Evolutionary conservation across 2,797 vertebrate species (phyloP), one percentile per base, ranked within the genome.

Genomic region (Pampus argenteus): DNA sequence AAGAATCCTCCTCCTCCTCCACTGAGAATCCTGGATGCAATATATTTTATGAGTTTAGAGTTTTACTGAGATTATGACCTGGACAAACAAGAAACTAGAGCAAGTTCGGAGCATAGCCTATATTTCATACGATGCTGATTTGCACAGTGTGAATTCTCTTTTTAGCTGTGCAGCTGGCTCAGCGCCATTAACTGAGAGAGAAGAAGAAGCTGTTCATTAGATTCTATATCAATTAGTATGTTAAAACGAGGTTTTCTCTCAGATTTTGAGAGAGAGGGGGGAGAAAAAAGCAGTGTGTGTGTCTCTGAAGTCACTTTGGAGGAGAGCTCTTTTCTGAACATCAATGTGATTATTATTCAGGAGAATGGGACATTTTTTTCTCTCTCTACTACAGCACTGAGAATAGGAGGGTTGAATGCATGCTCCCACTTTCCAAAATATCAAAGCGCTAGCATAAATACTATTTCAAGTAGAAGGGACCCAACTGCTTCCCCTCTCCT

Each of bases 381-480:
- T 3, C 82, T 74, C 68, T 77, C 51, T 54, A 31, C 83, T 75
- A 57, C 78, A 66, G 73, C 55, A 26, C 61, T 75, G 79, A 86
- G 88, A 90, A 88, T 81, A 81, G 78, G 77, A 89, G 72, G 69
- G 54, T 78, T 54, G 62, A 85, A 70, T 23, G 42, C 20, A n/a
- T 71, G 76, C 79, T 86, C 78, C 82, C 86, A 84, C 76, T 79
- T 88, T 89, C 76, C 80, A 74, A 84, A 86, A 86, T 89, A 92
- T 93, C 92, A 93, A 94, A 93, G 90, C 66, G 36, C 78, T 87
- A 73, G 83, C 83, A 86, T 93, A 93, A 93, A 94, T 92, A 92
- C 89, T 92, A 90, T 92, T 93, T 94, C 86, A 93, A 92, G 89
- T 91, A 80, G 85, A 85, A 81, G 84, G 83, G 88, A 91, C 88